phyloP scores from a whole-genome alignment of 2,888 invertebrate genomes.

The Microplitis deprimator region DNA sequence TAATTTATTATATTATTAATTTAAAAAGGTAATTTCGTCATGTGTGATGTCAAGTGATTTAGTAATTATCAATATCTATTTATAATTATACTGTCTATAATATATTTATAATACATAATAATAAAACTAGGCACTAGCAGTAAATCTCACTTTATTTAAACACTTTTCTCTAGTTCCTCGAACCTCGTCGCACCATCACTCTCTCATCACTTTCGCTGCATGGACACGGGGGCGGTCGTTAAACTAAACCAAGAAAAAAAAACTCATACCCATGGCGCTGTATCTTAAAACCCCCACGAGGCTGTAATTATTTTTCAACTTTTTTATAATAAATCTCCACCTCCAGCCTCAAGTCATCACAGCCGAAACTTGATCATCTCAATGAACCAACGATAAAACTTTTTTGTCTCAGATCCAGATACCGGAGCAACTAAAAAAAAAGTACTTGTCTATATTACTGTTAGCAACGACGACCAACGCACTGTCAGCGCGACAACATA shows the following conservation, averaged over 20 bases:
- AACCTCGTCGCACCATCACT: constrained; percentile 28
- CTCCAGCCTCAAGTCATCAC: not conserved
- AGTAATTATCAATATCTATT: not conserved
- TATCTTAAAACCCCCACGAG: constrained; percentile 22
- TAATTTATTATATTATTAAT: not conserved
- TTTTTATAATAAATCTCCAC: not conserved
- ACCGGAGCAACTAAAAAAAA: constrained; percentile 42
- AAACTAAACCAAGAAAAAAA: constrained; percentile 44
- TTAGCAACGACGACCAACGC: constrained; percentile 26
- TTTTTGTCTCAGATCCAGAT: constrained; percentile 2
- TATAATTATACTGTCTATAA: not conserved
- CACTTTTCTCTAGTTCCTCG: constrained; percentile 23
- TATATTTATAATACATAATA: not conserved
- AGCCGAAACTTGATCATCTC: constrained; percentile 5
- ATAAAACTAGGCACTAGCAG: not conserved
- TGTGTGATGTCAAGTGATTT: not conserved
- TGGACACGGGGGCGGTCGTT: constrained; percentile 50
- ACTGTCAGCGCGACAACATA: constrained; percentile 43
- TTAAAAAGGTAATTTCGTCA: not conserved
- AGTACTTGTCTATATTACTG: constrained; percentile 46
- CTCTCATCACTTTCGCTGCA: constrained; percentile 50
- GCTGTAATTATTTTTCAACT: constrained; percentile 1
- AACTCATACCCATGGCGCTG: constrained; percentile 8
- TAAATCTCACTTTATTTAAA: constrained; percentile 11
- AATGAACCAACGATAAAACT: not conserved